Base-by-base conservation (phyloP, 2,797 vertebrate species). In the Cryptoprocta ferox region DNA sequence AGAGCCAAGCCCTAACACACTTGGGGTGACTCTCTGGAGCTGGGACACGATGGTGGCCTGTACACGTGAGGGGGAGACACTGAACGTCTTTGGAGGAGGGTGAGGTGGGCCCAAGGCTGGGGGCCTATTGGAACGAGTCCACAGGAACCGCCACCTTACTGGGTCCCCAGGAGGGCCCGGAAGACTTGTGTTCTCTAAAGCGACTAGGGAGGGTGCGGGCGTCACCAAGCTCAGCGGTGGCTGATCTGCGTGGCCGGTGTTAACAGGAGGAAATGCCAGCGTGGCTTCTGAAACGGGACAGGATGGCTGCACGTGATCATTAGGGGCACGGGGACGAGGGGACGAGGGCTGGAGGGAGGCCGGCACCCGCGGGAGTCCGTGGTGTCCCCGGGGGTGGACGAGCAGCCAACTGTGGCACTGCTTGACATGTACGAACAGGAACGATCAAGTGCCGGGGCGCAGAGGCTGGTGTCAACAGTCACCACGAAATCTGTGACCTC, bases 251-350 rank as follows among this genome's bases (percentile, higher is more conserved):
- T 2, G 50, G 65, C 39, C n/a, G 1, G 14, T 18, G 14, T 61
- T 13, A 24, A 4, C 3, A 1, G 28, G 71, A 45, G 48, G 18
- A n/a, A 24, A 12, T 0, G 10, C n/a, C 0, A 0, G 35, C 3
- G 2, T 2, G 0, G 61, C 30, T 16, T 24, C 75, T 14, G 76
- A 24, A 2, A 3, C 1, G 16, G 50, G 50, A 59, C 59, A 50
- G 1, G 4, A 16, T 14, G 75, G 13, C 45, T 24, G 26, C 3
- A 8, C 0, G 5, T 5, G 56, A 28, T 32, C 15, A 8, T 73
- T 13, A 24, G 30, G 18, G 21, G 89, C 30, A 19, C 3, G n/a
- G 30, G 50, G 2, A 14, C 7, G 2, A 45, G 2, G 21, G 89
- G 42, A 32, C 15, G 19, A 45, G 4, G 35, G 2, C 16, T 15